Evolutionary conservation across 2,113 vertebrate genomes (phyloP).

Genomic region (Mungos mungo): DNA sequence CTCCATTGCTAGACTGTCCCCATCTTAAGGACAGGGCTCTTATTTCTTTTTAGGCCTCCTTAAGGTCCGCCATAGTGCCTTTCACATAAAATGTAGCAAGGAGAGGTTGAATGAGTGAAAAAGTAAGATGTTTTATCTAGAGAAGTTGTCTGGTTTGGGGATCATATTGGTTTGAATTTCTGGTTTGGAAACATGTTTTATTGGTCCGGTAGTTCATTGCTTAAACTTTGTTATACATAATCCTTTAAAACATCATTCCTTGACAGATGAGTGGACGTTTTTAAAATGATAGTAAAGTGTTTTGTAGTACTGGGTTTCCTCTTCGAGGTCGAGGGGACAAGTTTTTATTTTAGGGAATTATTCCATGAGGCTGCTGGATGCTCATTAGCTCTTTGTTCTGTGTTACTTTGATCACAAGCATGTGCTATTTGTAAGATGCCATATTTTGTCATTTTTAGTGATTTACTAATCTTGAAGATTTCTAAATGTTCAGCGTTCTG

Average conservation of each 20-base stretch:
- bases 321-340: neutral
- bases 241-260: conserved; percentile 18
- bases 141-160: conserved; percentile 35
- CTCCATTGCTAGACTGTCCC: neutral
- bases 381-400: conserved; percentile 58
- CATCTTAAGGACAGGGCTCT: conserved; percentile 16
- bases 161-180: neutral
- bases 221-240: neutral
- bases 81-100: neutral
- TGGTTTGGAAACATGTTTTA: neutral
- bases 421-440: conserved; percentile 61
- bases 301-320: neutral
- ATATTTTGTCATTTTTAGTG: conserved; percentile 62
- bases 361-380: neutral
- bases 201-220: neutral
- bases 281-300: neutral
- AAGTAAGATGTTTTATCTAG: neutral
- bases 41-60: conserved; percentile 16
- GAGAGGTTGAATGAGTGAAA: neutral
- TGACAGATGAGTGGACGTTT: conserved; percentile 31
- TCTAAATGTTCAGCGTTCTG: conserved; percentile 52
- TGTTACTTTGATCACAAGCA: conserved; percentile 54
- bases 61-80: neutral
- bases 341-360: conserved; percentile 28
- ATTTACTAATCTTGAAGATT: conserved; percentile 61